A percentile compares a stretch with the other conserved stretches of the same genome.
These are phyloP conservation scores for Threskiornis aethiopicus DNA, from an alignment of 2,797 vertebrate genomes.

Conservation along the genomic window DNA sequence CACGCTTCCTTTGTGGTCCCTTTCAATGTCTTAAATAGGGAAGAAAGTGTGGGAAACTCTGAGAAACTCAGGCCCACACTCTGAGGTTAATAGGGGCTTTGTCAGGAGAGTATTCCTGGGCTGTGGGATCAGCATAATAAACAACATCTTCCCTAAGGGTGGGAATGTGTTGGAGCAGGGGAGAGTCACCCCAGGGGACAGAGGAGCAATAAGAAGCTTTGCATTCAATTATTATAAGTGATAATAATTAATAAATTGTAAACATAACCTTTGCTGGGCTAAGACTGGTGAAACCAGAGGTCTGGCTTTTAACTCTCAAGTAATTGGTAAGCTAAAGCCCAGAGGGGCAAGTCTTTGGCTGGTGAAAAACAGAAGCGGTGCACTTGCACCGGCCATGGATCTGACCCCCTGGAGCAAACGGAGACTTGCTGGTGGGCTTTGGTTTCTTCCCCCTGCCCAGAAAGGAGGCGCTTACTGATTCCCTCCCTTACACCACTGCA, in stretches of 20 bases:
- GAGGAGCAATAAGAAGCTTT: background rate
- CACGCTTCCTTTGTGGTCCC: slow-evolving; percentile 79
- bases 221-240: slow-evolving; percentile 9
- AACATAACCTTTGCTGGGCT: slow-evolving; percentile 25
- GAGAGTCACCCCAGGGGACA: background rate
- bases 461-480: background rate
- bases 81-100: slow-evolving; percentile 69
- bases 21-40: slow-evolving; percentile 75
- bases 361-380: background rate
- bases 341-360: background rate
- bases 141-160: slow-evolving; percentile 39
- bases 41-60: slow-evolving; percentile 79
- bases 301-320: background rate
- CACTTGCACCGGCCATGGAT: background rate
- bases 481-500: background rate
- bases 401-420: background rate
- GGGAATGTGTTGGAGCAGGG: slow-evolving; percentile 44
- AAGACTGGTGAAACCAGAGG: background rate
- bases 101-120: slow-evolving; percentile 47
- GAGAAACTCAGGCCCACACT: slow-evolving; percentile 73
- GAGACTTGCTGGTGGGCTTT: background rate
- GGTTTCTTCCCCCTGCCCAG: background rate
- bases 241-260: slow-evolving; percentile 63
- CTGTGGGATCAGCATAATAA: slow-evolving; percentile 65
- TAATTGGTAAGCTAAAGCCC: background rate